phyloP scores from a whole-genome alignment of 2,113 vertebrate genomes.

The Clarias gariepinus region DNA sequence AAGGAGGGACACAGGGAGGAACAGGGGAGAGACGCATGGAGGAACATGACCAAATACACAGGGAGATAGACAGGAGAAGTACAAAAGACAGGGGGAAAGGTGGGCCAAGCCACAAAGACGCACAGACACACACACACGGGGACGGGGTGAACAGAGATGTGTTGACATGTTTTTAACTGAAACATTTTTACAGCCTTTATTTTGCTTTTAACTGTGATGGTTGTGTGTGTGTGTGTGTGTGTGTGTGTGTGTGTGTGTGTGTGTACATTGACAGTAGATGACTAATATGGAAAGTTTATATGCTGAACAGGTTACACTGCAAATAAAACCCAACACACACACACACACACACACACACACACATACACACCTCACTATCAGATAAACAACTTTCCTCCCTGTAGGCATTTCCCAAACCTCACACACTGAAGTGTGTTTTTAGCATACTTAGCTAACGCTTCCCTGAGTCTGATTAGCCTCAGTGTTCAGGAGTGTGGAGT shows the following conservation, averaged over 20 bases:
- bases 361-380: not conserved
- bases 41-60: too few species aligned
- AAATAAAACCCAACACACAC: not conserved
- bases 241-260: not conserved
- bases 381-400: not conserved
- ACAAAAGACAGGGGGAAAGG: too few species aligned
- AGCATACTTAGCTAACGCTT: not conserved
- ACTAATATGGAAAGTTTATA: not conserved
- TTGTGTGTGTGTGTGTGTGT: not conserved
- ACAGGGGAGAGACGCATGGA: too few species aligned
- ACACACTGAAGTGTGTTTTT: not conserved
- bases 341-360: not conserved
- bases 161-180: too few species aligned
- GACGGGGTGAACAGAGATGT: too few species aligned
- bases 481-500: not conserved
- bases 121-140: too few species aligned
- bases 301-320: not conserved
- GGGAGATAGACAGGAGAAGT: too few species aligned
- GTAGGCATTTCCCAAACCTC: not conserved
- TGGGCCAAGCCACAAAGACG: too few species aligned
- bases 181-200: too few species aligned
- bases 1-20: too few species aligned
- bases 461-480: not conserved
- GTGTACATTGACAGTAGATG: not conserved
- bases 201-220: too few species aligned